phyloP scores from a whole-genome alignment of 2,797 vertebrate species.

The Rhadinocentrus ornatus region DNA sequence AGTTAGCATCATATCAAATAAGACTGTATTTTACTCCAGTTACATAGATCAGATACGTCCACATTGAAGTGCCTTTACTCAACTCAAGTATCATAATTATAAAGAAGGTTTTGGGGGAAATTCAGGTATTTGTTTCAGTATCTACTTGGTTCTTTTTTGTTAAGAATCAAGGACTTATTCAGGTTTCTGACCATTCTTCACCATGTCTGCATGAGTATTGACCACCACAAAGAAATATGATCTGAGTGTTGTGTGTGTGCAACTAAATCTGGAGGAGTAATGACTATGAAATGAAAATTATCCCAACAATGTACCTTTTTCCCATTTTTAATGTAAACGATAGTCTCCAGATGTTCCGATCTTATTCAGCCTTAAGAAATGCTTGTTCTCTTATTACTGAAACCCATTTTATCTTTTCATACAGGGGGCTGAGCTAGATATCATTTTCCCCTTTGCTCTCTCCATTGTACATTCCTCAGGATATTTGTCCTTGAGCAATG shows the following conservation, averaged over 20 bases:
- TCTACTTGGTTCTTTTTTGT: no score
- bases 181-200: not conserved
- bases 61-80: no score
- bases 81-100: no score
- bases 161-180: not conserved
- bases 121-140: no score
- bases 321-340: not conserved
- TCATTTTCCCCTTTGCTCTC: not conserved
- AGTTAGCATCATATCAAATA: not conserved
- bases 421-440: not conserved
- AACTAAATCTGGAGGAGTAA: no score
- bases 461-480: not conserved
- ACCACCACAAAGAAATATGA: not conserved
- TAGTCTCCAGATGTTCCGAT: not conserved
- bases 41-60: not conserved
- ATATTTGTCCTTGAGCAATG: conserved; percentile 19
- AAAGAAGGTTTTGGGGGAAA: no score
- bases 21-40: not conserved
- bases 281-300: not conserved
- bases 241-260: not conserved
- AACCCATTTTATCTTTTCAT: not conserved
- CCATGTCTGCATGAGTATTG: not conserved
- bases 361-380: not conserved
- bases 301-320: not conserved
- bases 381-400: not conserved